These are phyloP conservation scores for Drosophila sp. DNA, from an alignment of 1,140 invertebrate genomes.

Conservation along the genomic window DNA sequence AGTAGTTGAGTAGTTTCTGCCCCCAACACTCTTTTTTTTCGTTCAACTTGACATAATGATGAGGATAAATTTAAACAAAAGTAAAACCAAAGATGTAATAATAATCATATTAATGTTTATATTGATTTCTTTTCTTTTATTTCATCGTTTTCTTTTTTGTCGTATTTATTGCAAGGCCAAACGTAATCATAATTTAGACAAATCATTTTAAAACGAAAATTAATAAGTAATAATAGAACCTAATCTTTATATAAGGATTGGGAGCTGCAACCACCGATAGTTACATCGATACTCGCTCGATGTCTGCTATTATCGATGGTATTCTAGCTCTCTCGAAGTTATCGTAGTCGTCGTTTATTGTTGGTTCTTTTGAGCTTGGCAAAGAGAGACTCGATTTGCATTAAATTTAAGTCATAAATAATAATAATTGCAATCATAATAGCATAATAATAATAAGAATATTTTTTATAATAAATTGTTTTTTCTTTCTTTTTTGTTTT, in stretches of 20 bases:
- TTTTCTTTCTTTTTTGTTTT: not conserved
- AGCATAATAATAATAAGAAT: conserved; percentile 24
- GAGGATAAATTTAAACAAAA: conserved; percentile 30
- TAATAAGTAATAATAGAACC: conserved; percentile 63
- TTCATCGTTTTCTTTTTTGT: conserved; percentile 20
- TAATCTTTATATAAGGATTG: conserved; percentile 10
- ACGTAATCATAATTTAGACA: conserved; percentile 60
- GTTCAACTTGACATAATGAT: not conserved
- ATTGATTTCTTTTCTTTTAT: not conserved
- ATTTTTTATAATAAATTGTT: conserved; percentile 17
- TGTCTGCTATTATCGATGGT: not conserved
- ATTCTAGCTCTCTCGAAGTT: not conserved
- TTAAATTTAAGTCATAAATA: conserved; percentile 1
- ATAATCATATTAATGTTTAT: conserved; percentile 20
- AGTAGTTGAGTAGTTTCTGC: not conserved
- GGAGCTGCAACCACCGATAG: not conserved
- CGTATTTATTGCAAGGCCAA: conserved; percentile 63
- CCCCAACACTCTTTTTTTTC: conserved; percentile 4
- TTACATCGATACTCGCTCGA: too few species aligned
- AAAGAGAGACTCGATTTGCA: conserved; percentile 5
- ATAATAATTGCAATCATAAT: conserved; percentile 11
- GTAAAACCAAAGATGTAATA: conserved; percentile 50
- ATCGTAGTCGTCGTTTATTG: not conserved
- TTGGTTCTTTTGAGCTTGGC: conserved; percentile 7
- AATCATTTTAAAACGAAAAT: conserved; percentile 42